phyloP scores from a whole-genome alignment of 2,888 invertebrate species.

The Oscheius sp. region DNA sequence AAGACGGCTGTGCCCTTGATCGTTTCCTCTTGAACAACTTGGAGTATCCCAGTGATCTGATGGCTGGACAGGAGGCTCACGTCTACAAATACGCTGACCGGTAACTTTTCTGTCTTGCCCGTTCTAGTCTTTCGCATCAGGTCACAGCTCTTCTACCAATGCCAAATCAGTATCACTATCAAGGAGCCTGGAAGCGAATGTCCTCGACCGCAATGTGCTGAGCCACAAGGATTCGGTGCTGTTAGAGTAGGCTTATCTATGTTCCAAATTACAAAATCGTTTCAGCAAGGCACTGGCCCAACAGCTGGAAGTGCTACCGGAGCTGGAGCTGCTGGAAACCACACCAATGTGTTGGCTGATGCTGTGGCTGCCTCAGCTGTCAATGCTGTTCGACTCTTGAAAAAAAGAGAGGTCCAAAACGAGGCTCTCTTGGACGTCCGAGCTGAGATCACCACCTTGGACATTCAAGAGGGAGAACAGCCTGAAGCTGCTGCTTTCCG shows the following conservation, averaged over 20 bases:
- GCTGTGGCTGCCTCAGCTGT: slow-evolving; percentile 47
- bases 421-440: slow-evolving; percentile 61
- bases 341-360: slow-evolving; percentile 35
- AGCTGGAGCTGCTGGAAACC: slow-evolving; percentile 36
- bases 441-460: slow-evolving; percentile 60
- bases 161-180: slow-evolving; percentile 69
- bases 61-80: slow-evolving; percentile 71
- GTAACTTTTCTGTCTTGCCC: neutral
- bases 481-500: slow-evolving; percentile 44
- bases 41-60: slow-evolving; percentile 70
- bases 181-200: slow-evolving; percentile 71
- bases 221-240: slow-evolving; percentile 71
- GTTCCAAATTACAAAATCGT: neutral
- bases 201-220: slow-evolving; percentile 69
- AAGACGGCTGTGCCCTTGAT: slow-evolving; percentile 71
- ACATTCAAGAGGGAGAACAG: slow-evolving; percentile 44
- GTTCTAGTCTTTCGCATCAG: slow-evolving; percentile 25
- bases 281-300: slow-evolving; percentile 22
- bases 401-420: slow-evolving; percentile 50
- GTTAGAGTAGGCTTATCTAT: slow-evolving; percentile 41
- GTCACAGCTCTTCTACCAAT: slow-evolving; percentile 70
- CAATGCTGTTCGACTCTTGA: slow-evolving; percentile 52
- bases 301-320: slow-evolving; percentile 23
- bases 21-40: slow-evolving; percentile 70
- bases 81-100: slow-evolving; percentile 71